Evolutionary conservation across 2,113 vertebrate species (phyloP).

Genomic region (zebrafish (Danio rerio)): GRCz12tu NC_133187.1:37596501-37597000

Average conservation of each 20-base stretch:
- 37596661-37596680: neutral
- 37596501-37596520: no score
- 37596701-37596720: neutral
- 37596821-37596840: slow-evolving; percentile 12
- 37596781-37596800: slow-evolving; percentile 25
- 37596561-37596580: no score
- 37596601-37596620: no score
- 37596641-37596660: no score
- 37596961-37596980: slow-evolving; percentile 36
- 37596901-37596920: slow-evolving; percentile 45
- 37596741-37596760: neutral
- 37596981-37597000: slow-evolving; percentile 17
- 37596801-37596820: slow-evolving; percentile 17
- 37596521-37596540: no score
- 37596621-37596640: no score
- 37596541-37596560: no score
- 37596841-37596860: neutral
- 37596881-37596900: slow-evolving; percentile 19
- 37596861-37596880: slow-evolving; percentile 20
- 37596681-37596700: neutral
- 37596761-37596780: neutral
- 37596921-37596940: slow-evolving; percentile 15
- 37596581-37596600: no score
- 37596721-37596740: neutral
- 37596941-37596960: slow-evolving; percentile 21